phyloP scores from a whole-genome alignment of 2,797 vertebrate species.

The Petrocephalus schoutedeni region DNA sequence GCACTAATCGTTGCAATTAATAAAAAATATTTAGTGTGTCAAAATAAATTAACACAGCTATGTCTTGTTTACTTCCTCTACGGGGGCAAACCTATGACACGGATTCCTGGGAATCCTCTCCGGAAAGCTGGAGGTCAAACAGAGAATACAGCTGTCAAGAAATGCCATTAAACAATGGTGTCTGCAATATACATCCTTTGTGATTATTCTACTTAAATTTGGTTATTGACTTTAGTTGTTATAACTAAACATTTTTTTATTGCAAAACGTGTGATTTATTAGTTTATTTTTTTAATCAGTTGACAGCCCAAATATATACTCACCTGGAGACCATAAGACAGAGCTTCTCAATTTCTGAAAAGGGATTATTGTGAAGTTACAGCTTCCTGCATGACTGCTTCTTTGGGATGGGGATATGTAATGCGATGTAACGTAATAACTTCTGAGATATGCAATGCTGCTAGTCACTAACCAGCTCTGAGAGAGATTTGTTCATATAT shows the following conservation, averaged over 20 bases:
- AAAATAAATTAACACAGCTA: too few species aligned
- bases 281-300: too few species aligned
- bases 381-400: conserved; percentile 9
- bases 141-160: neutral
- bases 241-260: too few species aligned
- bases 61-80: too few species aligned
- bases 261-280: too few species aligned
- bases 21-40: too few species aligned
- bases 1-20: too few species aligned
- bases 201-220: too few species aligned
- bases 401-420: conserved; percentile 10
- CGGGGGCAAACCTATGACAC: too few species aligned
- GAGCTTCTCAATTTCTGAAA: neutral
- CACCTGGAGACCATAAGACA: neutral
- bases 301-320: neutral
- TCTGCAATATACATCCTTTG: too few species aligned
- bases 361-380: conserved; percentile 10
- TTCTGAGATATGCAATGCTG: neutral
- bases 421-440: conserved; percentile 2
- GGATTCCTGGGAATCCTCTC: neutral
- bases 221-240: too few species aligned
- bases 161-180: too few species aligned
- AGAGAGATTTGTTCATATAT: conserved; percentile 12
- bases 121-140: neutral
- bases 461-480: conserved; percentile 28